These are phyloP conservation scores for Hassar affinis DNA, from an alignment of 2,113 vertebrate species.

Conservation along the genomic window DNA sequence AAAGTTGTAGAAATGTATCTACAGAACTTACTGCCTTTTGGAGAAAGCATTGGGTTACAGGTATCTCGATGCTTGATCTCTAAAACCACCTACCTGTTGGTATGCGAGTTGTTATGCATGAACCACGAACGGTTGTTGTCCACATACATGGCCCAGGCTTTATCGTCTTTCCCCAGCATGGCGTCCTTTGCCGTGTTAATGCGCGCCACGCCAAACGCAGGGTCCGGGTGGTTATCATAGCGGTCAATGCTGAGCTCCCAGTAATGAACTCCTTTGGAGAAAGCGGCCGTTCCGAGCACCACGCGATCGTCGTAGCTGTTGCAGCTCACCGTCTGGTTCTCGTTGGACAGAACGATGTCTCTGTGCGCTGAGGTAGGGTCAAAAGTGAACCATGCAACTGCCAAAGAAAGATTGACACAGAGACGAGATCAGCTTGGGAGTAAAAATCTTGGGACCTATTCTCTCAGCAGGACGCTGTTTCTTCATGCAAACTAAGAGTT, in stretches of 20 bases:
- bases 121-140: slow-evolving; percentile 99
- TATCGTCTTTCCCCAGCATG: slow-evolving; percentile 97
- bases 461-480: not conserved
- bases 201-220: slow-evolving; percentile 92
- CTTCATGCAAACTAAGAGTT: not conserved
- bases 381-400: slow-evolving; percentile 98
- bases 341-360: slow-evolving; percentile 91
- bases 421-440: not conserved
- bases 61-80: not conserved
- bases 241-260: slow-evolving; percentile 93
- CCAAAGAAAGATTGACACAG: slow-evolving; percentile 2
- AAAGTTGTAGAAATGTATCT: not conserved
- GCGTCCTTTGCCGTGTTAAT: slow-evolving; percentile 92
- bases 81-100: slow-evolving; percentile 81
- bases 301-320: slow-evolving; percentile 97
- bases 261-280: slow-evolving; percentile 94
- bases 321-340: slow-evolving; percentile 92
- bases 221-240: slow-evolving; percentile 96
- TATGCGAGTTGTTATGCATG: slow-evolving; percentile 99
- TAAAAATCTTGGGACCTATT: not conserved
- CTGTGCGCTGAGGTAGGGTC: slow-evolving; percentile 91
- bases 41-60: not conserved
- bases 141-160: slow-evolving; percentile 99
- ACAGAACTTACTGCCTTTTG: not conserved
- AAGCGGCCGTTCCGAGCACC: slow-evolving; percentile 90